phyloP scores from a whole-genome alignment of 2,888 invertebrate genomes.

The Alcis repandata region DNA sequence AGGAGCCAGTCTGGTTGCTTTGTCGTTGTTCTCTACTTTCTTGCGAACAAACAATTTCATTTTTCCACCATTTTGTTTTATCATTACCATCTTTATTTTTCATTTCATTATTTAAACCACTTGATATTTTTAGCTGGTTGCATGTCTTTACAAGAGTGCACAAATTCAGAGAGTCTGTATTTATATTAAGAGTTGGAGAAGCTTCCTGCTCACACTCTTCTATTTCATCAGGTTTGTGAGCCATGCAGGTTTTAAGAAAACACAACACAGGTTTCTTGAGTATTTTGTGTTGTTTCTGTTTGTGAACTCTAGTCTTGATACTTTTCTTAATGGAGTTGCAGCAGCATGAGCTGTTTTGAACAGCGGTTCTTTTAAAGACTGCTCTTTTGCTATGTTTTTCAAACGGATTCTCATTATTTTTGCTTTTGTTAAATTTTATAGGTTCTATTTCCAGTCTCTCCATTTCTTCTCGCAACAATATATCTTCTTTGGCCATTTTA shows the following conservation, averaged over 20 bases:
- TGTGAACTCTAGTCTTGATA: slow-evolving; percentile 63
- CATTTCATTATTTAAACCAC: slow-evolving; percentile 54
- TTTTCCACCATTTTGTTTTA: slow-evolving; percentile 72
- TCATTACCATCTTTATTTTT: slow-evolving; percentile 50
- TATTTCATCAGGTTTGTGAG: slow-evolving; percentile 48
- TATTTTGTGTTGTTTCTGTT: slow-evolving; percentile 80
- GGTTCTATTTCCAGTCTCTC: slow-evolving; percentile 86
- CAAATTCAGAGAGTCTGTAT: slow-evolving; percentile 67
- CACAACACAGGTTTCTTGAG: slow-evolving; percentile 87
- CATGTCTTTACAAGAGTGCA: slow-evolving; percentile 78
- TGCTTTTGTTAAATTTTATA: slow-evolving; percentile 60
- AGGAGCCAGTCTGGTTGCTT: slow-evolving; percentile 79
- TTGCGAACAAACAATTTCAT: slow-evolving; percentile 54
- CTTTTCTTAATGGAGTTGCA: slow-evolving; percentile 64
- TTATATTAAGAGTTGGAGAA: slow-evolving; percentile 47
- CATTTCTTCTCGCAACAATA: slow-evolving; percentile 83
- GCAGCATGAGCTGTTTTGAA: slow-evolving; percentile 61
- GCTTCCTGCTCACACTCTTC: slow-evolving; percentile 45
- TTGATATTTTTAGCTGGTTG: slow-evolving; percentile 77
- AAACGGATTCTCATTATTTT: slow-evolving; percentile 72
- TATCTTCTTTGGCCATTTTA: slow-evolving; percentile 79
- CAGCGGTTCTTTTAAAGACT: slow-evolving; percentile 48
- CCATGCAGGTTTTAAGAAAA: slow-evolving; percentile 68
- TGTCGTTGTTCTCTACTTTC: slow-evolving; percentile 61
- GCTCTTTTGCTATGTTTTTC: slow-evolving; percentile 39